A percentile compares a stretch with the other conserved stretches of the same genome.
phyloP scores from a whole-genome alignment of 2,888 invertebrate genomes.

The Dugesia japonica region DNA sequence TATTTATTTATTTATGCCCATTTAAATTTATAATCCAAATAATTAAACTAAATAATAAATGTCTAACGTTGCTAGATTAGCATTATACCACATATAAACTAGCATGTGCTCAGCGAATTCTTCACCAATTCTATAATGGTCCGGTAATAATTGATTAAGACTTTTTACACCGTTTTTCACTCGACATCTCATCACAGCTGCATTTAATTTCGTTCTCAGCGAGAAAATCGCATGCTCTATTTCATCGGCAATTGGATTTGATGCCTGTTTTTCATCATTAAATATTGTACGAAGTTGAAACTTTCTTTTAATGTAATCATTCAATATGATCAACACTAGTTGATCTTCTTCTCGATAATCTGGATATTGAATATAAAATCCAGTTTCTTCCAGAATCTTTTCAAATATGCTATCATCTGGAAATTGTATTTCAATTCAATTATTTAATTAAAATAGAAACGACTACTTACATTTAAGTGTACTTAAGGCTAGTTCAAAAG shows the following conservation, averaged over 20 bases:
- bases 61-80: not conserved
- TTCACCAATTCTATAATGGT: not conserved
- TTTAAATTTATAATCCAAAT: no score
- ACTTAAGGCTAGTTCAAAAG: not conserved
- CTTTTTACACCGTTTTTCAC: not conserved
- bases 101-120: not conserved
- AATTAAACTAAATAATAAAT: no score
- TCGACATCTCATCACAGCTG: not conserved
- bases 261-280: not conserved
- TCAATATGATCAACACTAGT: constrained; percentile 9
- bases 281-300: not conserved
- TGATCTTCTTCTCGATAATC: constrained; percentile 20
- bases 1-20: no score
- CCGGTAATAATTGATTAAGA: not conserved
- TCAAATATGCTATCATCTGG: not conserved
- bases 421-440: no score
- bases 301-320: constrained; percentile 20
- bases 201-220: constrained; percentile 13
- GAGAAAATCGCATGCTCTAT: not conserved
- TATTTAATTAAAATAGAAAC: no score
- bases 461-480: not conserved
- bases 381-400: not conserved
- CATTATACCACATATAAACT: constrained; percentile 15
- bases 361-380: not conserved
- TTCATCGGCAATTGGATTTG: not conserved